Conservation (phyloP, 2,113 vertebrate species). For the Sigmodon hispidus region DNA sequence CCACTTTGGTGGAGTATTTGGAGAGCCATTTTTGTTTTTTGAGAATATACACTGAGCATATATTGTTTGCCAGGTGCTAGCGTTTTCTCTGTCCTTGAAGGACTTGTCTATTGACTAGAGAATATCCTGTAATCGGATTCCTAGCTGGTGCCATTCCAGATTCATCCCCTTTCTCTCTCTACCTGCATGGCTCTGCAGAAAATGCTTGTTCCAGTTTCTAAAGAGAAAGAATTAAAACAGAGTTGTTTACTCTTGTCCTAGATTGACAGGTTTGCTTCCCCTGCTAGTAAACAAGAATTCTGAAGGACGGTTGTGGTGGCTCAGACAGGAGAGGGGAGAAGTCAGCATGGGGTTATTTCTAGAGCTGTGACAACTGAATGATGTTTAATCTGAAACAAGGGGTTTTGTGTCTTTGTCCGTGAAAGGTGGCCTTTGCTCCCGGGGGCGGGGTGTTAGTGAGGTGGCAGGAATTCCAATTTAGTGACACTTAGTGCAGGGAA, state of each 20-base stretch:
- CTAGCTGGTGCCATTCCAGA: neutral
- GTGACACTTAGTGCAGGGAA: neutral
- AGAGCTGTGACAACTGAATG: conserved; percentile 18
- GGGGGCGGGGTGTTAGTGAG: conserved; percentile 39
- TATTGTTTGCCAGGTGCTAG: conserved; percentile 31
- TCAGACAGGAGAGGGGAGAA: neutral
- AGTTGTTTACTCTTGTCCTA: conserved; percentile 22
- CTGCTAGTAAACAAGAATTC: conserved; percentile 52
- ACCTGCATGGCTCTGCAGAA: conserved; percentile 29
- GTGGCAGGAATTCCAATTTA: conserved; percentile 51
- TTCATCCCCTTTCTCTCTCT: neutral
- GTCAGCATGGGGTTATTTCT: neutral
- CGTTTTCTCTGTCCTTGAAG: conserved; percentile 31
- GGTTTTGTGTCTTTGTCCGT: conserved; percentile 51
- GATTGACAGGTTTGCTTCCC: conserved; percentile 29
- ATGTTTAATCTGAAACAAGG: conserved; percentile 59
- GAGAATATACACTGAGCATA: neutral
- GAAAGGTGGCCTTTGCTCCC: conserved; percentile 38
- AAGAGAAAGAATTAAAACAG: conserved; percentile 55
- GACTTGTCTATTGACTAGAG: neutral
- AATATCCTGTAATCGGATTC: conserved; percentile 58
- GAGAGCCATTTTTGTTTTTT: conserved; percentile 25
- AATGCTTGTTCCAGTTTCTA: conserved; percentile 30
- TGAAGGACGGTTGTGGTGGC: conserved; percentile 25
- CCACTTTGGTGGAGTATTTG: conserved; percentile 29